Evolutionary conservation across 2,888 invertebrate genomes (phyloP).

Genomic region (Microdon myrmicae): DNA sequence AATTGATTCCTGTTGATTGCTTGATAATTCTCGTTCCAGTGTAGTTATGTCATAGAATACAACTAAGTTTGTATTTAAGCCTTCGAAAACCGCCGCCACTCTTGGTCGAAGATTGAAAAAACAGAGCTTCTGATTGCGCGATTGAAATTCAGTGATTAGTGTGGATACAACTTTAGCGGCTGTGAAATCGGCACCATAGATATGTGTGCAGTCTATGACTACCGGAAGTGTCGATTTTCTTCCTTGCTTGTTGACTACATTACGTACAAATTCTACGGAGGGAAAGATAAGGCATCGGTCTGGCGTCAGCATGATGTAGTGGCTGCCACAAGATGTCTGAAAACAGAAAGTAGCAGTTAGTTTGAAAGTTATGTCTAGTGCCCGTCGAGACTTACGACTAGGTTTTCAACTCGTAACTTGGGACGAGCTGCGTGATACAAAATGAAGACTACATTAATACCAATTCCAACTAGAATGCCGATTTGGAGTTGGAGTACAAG

Average conservation of each 20-base stretch:
- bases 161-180: slow-evolving; percentile 84
- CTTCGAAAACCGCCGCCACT: slow-evolving; percentile 83
- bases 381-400: slow-evolving; percentile 75
- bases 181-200: slow-evolving; percentile 89
- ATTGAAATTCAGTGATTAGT: slow-evolving; percentile 79
- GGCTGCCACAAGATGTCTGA: slow-evolving; percentile 74
- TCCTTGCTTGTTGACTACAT: slow-evolving; percentile 85
- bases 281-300: slow-evolving; percentile 91
- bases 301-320: slow-evolving; percentile 85
- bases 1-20: slow-evolving; percentile 53
- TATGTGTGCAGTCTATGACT: slow-evolving; percentile 87
- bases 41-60: slow-evolving; percentile 80
- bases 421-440: slow-evolving; percentile 89
- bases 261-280: slow-evolving; percentile 88
- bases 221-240: slow-evolving; percentile 77
- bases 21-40: slow-evolving; percentile 74
- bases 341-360: slow-evolving; percentile 23
- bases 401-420: slow-evolving; percentile 81
- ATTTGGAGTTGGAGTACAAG: slow-evolving; percentile 84
- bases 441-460: slow-evolving; percentile 84
- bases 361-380: not conserved
- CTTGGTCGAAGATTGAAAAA: slow-evolving; percentile 86
- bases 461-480: slow-evolving; percentile 87
- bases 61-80: slow-evolving; percentile 77
- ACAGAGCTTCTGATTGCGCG: slow-evolving; percentile 78